Base-by-base conservation (phyloP, 2,797 vertebrate genomes). In the Sebastolobus alascanus region DNA sequence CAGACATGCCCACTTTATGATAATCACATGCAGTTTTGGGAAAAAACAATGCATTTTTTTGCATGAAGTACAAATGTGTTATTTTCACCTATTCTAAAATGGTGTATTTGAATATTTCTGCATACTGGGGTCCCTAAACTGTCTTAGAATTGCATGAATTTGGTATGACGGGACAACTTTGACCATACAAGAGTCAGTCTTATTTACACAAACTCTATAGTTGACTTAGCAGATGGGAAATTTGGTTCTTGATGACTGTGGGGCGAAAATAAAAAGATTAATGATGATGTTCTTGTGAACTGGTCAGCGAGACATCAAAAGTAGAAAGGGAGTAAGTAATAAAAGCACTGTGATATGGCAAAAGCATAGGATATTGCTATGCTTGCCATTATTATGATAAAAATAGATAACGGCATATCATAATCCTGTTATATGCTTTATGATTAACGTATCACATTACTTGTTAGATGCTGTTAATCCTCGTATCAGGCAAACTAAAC, bases 191-290 rank as follows among this genome's bases (percentile, higher is more conserved):
- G 29, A 33, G 78, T 75, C 9, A 18, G 33, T 31, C 13, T 40
- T 68, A 59, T 74, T 65, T 40, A 72, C 43, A 81, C 12, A 68
- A 72, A 65, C 13, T 65, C 3, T 31, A 43, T 12, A 40, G 55
- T 1, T 40, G 10, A 69, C 70, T 46, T 20, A 31, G 40, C 25
- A 61, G 4, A 74, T 72, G 18, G 12, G 71, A 72, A 55, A 61
- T 33, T 8, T n/a, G 18, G 68, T 68, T 58, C 12, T 52, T 71
- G n/a, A 71, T 68, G 29, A 37, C 8, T 16, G 52, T 4, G 37
- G 6, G 16, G 8, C 2, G 8, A 65, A 22, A 40, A 37, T 60
- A 20, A 55, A 82, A 68, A 50, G 2, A 40, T 6, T 1, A 11
- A 12, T 70, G 16, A 46, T 20, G 43, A 0, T 14, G 55, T 67